phyloP scores from a whole-genome alignment of 2,797 vertebrate species.

The Falco peregrinus region DNA sequence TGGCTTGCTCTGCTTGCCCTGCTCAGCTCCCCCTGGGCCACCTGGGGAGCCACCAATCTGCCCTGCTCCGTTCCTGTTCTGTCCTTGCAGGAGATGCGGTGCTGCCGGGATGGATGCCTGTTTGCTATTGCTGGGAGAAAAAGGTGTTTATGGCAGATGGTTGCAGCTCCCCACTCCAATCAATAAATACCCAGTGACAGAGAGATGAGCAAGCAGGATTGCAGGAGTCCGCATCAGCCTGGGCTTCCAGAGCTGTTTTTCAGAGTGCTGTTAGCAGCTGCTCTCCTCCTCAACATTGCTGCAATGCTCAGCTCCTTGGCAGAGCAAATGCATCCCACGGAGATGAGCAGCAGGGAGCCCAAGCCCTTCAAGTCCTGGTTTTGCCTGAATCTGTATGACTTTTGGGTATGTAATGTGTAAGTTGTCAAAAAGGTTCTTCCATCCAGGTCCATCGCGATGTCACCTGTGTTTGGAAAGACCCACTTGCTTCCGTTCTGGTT shows the following conservation, averaged over 20 bases:
- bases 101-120: neutral
- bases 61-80: fast-evolving
- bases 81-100: neutral
- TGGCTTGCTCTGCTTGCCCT: too few relatives aligned
- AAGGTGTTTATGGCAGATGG: neutral
- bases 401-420: neutral
- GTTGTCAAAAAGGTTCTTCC: neutral
- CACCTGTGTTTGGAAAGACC: too few relatives aligned
- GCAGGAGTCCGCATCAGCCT: neutral
- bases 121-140: neutral
- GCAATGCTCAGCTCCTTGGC: neutral
- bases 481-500: fast-evolving
- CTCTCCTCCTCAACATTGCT: neutral
- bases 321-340: neutral
- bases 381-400: neutral
- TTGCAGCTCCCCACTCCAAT: neutral
- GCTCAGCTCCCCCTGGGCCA: fast-evolving
- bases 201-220: neutral
- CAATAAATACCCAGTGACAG: neutral
- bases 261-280: neutral
- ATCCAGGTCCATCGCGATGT: neutral
- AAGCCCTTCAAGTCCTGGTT: neutral
- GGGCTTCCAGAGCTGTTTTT: neutral
- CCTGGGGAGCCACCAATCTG: neutral
- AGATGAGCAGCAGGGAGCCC: neutral